Evolutionary conservation across 1,140 invertebrate genomes (phyloP), one percentile per base, ranked within the genome.

Genomic region (Tetraneura akinire): DNA sequence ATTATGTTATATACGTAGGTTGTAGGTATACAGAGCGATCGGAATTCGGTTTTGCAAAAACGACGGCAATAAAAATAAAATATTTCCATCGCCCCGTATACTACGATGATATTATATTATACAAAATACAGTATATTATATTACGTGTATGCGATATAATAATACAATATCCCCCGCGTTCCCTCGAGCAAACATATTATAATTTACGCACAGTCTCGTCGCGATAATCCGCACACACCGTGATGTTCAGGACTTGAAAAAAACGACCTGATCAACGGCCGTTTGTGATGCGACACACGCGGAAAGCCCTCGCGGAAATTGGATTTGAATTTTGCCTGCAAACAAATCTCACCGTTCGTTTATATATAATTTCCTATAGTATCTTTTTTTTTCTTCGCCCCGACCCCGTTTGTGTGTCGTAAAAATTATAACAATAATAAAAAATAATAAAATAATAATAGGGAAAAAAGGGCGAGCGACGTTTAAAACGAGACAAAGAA

Each of bases 241-340:
- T 8, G 32, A n/a, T 66, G 21, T 68, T 47, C 21, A 16, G 21
- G n/a, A 23, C 32, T 29, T 6, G 8, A 37, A 37, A 37, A 37
- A 37, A 78, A 74, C 74, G 37, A 62, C 74, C 74, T 78, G 74
- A 78, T 78, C 74, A 60, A 78, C 74, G 21, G 32, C 53, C 21
- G 74, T 45, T 53, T 42, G 21, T 60, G 21, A n/a, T n/a, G n/a
- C n/a, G n/a, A n/a, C n/a, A n/a, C n/a, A 8, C 32, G 32, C 8
- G 32, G 32, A n/a, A n/a, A n/a, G 32, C 3, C 32, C 32, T 37
- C 32, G 53, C 37, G 55, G 74, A 78, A 78, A 78, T 78, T 78
- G 74, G 74, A 78, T 78, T 78, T 78, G 74, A 78, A 78, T 78
- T 78, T 78, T 37, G 55, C 74, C 55, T 62, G 74, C 37, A 78